Conservation (phyloP, 2,797 vertebrate species). For the Gobionotothen gibberifrons region DNA sequence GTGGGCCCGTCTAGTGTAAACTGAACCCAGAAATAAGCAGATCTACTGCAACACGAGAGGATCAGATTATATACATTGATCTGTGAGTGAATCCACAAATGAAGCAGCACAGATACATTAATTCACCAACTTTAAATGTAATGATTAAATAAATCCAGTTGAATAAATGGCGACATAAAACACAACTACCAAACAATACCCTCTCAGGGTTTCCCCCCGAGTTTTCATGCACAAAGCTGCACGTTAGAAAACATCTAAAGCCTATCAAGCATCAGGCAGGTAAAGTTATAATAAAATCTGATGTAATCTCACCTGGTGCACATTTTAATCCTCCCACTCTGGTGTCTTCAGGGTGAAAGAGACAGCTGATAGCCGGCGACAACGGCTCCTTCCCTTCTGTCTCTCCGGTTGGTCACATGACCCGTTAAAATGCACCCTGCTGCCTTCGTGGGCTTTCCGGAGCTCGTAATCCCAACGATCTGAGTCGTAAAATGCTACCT, state of each 20-base stretch:
- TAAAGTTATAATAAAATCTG: background rate
- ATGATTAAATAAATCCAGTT: background rate
- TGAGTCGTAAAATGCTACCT: accelerated
- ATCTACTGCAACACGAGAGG: slow-evolving; percentile 11
- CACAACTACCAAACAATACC: background rate
- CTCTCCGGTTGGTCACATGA: slow-evolving; percentile 61
- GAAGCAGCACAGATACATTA: accelerated
- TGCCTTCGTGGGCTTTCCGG: slow-evolving; percentile 28
- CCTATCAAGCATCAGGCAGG: accelerated
- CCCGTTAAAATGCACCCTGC: background rate
- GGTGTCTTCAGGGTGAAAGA: slow-evolving; percentile 31
- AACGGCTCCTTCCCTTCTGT: background rate
- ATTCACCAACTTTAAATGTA: background rate
- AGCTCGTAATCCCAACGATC: background rate
- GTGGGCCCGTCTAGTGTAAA: slow-evolving; percentile 1
- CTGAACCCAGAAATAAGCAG: slow-evolving; percentile 9
- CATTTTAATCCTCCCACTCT: slow-evolving; percentile 45
- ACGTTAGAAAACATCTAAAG: background rate
- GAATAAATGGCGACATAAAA: background rate
- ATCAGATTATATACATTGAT: slow-evolving; percentile 14
- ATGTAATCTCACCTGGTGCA: slow-evolving; percentile 65
- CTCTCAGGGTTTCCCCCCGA: background rate
- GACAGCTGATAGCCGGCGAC: background rate
- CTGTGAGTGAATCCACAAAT: background rate
- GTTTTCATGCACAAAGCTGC: background rate